Evolutionary conservation across 2,797 vertebrate genomes (phyloP), one percentile per base, ranked within the genome.

Genomic region (Chromis chromis): DNA sequence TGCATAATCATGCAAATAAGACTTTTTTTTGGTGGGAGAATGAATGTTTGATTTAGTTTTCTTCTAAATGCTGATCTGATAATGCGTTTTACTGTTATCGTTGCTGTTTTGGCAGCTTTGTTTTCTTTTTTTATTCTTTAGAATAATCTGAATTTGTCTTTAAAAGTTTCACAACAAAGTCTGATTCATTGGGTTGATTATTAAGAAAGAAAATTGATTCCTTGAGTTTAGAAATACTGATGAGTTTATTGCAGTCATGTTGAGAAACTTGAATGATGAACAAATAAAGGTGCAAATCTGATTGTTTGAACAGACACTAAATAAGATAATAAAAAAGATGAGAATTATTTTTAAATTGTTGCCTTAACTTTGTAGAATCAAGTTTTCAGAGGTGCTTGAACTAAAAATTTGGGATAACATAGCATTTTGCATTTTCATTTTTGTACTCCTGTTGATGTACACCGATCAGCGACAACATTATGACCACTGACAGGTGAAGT

Each of bases 1-100:
- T 53, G 75, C 10, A 48, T 48, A 52, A 70, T 64, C 79, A 72
- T 78, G 58, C 24, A 66, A 74, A 72, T 61, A 8, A 17, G 2
- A 22, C 9, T 46, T 77, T 78, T 55, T 50, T 79, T 78, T 55
- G 39, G 59, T 56, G 62, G 33, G 46, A 59, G 59, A 53, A 36
- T 42, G 25, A 74, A 27, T 39, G 25, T 49, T 21, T 48, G 40
- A 42, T 73, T 70, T 28, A 6, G 16, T 21, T 61, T 16, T 48
- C 11, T 65, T 65, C n/a, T n/a, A n/a, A 71, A 63, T n/a, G 24
- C 16, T 31, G 16, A 54, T 57, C 10, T 28, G 27, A 27, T 56
- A 10, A 50, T 70, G 27, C 48, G 36, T 31, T 39, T 76, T 11
- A 46, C 12, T 31, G 39, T 17, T 59, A 7, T 52, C 62, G 40